A percentile compares a stretch with the other conserved stretches of the same genome.
These are phyloP conservation scores for Aurelia aurita DNA, from an alignment of 30 jellyfish, hydroid and myxozoan genomes.

Conservation along the genomic window DNA sequence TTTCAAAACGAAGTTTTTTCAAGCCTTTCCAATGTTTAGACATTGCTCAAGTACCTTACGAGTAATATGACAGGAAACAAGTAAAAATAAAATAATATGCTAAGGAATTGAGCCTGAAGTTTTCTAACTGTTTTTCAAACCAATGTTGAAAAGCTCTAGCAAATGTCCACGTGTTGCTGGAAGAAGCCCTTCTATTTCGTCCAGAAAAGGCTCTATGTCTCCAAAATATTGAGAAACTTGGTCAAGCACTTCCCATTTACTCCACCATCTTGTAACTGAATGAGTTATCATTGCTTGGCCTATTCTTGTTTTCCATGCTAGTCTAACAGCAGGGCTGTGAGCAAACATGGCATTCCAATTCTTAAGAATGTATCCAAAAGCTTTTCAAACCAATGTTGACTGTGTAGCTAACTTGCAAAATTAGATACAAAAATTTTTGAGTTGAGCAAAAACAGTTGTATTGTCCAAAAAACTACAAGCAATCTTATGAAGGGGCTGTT, in stretches of 20 bases:
- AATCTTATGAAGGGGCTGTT: too few species aligned
- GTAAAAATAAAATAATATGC: too few species aligned
- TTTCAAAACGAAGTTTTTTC: too few species aligned
- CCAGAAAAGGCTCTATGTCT: neutral
- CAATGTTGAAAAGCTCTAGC: neutral
- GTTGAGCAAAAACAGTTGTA: too few species aligned
- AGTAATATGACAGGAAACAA: too few species aligned
- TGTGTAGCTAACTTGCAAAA: too few species aligned
- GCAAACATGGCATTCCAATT: slow-evolving; percentile 3
- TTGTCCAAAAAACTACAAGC: too few species aligned
- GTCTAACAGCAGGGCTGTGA: slow-evolving; percentile 4
- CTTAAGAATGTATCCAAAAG: neutral
- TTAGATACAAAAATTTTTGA: too few species aligned
- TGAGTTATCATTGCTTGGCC: neutral
- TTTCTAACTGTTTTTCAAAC: too few species aligned
- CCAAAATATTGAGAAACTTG: neutral
- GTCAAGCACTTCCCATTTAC: slow-evolving; percentile 7
- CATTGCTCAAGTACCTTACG: too few species aligned
- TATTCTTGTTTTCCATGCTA: slow-evolving; percentile 2
- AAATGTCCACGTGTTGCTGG: slow-evolving; percentile 1
- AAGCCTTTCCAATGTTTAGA: too few species aligned
- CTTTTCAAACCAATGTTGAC: neutral
- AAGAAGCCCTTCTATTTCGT: neutral
- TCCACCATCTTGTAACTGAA: slow-evolving; percentile 8
- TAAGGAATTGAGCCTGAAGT: too few species aligned